Evolutionary conservation across 2,797 vertebrate genomes (phyloP).

Genomic region (Cyclopterus lumpus): DNA sequence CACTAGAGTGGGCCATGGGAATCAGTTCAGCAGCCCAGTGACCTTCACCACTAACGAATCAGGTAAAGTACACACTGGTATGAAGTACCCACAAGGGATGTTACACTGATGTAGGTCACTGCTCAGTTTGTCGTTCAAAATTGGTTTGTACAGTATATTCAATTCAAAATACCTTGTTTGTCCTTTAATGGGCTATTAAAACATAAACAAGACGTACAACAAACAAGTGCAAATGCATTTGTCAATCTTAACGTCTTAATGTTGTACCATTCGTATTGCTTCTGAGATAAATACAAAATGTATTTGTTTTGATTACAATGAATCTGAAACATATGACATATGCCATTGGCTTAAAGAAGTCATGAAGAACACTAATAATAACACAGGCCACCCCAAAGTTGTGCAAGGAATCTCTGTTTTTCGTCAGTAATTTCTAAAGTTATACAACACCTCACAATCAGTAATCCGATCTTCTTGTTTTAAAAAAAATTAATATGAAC

Average conservation of each 20-base stretch:
- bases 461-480: neutral
- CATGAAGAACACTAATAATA: neutral
- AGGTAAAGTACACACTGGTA: slow-evolving; percentile 79
- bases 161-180: neutral
- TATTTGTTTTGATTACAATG: neutral
- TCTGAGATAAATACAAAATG: neutral
- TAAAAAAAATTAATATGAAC: neutral
- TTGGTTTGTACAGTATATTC: neutral
- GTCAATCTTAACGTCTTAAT: neutral
- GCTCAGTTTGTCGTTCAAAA: slow-evolving; percentile 8
- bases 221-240: neutral
- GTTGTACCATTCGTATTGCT: neutral
- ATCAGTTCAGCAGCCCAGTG: slow-evolving; percentile 91
- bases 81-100: neutral
- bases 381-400: neutral
- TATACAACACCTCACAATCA: neutral
- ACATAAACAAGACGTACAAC: neutral
- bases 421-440: neutral
- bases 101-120: neutral
- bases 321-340: neutral
- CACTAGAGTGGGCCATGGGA: slow-evolving; percentile 94
- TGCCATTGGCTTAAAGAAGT: neutral
- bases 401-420: neutral
- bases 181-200: neutral
- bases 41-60: slow-evolving; percentile 93